Base-by-base conservation (phyloP, 2,797 vertebrate genomes). In the Graptemys geographica region DNA sequence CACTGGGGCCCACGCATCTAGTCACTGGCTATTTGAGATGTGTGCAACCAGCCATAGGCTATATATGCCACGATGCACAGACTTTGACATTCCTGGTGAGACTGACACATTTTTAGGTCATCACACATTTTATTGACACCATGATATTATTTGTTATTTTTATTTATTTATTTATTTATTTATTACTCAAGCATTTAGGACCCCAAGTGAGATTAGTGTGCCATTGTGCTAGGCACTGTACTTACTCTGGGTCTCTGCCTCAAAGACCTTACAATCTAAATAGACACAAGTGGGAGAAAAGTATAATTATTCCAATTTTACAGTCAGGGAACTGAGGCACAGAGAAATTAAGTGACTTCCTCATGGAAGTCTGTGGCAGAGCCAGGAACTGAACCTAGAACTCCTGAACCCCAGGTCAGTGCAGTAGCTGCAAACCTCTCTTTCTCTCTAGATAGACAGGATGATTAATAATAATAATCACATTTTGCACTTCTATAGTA, bases 61-160 rank as follows among this genome's bases (percentile, higher is more conserved):
- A 6, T 53, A 89, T 11, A 89, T 76, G 83, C 80, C 81, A 79
- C 52, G 74, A 16, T 28, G 23, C 37, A 92, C 55, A 87, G 59
- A 59, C 59, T 31, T 56, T 83, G 56, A 86, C 11, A 92, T 55
- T 95, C 52, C 65, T 84, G 18, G n/a, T 65, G 81, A 89, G 86
- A 90, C 12, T 80, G 57, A 89, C 55, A 37, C 51, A 27, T 90
- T 96, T 95, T 89, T 83, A 89, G 84, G 28, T 51, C 81, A 37
- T 49, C 74, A 93, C 81, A 84, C 5, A 87, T 81, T 8, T 97
- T 84, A 62, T 93, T 95, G 79, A 55, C 88, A 82, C 25, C 79
- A 37, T 47, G 81, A 84, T 84, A 65, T 65, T 13, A 65, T 65
- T 65, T 13, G 12, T 69, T 94, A 91, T 47, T 47, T 47, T 8